These are phyloP conservation scores for Cerastoderma edule DNA, from an alignment of 2,888 invertebrate genomes.

Conservation along the genomic window DNA sequence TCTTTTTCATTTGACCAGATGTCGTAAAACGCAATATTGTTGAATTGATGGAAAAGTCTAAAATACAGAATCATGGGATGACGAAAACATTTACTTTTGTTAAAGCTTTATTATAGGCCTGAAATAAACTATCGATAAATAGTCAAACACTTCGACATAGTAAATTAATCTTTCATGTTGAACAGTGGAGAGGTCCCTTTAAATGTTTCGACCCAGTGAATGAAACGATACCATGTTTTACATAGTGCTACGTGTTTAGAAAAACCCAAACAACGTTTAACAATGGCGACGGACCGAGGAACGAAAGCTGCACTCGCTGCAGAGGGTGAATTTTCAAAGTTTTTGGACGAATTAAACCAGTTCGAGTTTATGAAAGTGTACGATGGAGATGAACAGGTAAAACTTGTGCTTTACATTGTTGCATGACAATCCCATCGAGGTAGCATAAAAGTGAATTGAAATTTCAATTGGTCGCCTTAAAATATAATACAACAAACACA, in stretches of 20 bases:
- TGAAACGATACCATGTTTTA: slow-evolving; percentile 20
- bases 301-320: slow-evolving; percentile 58
- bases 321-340: slow-evolving; percentile 59
- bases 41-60: too few relatives aligned
- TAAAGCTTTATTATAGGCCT: background rate
- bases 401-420: slow-evolving; percentile 3
- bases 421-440: slow-evolving; percentile 23
- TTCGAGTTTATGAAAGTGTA: slow-evolving; percentile 62
- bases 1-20: too few relatives aligned
- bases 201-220: background rate
- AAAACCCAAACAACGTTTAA: slow-evolving; percentile 40
- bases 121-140: background rate
- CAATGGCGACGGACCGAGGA: slow-evolving; percentile 58
- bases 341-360: slow-evolving; percentile 63
- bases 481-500: too few relatives aligned
- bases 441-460: too few relatives aligned
- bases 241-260: slow-evolving; percentile 21
- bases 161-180: background rate
- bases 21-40: too few relatives aligned
- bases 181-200: background rate
- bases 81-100: too few relatives aligned
- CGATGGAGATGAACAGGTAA: slow-evolving; percentile 55
- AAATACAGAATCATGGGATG: too few relatives aligned
- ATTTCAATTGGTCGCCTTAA: too few relatives aligned
- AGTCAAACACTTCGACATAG: background rate